Conservation (phyloP, 2,797 vertebrate genomes). For the Gambusia yucatana region DNA sequence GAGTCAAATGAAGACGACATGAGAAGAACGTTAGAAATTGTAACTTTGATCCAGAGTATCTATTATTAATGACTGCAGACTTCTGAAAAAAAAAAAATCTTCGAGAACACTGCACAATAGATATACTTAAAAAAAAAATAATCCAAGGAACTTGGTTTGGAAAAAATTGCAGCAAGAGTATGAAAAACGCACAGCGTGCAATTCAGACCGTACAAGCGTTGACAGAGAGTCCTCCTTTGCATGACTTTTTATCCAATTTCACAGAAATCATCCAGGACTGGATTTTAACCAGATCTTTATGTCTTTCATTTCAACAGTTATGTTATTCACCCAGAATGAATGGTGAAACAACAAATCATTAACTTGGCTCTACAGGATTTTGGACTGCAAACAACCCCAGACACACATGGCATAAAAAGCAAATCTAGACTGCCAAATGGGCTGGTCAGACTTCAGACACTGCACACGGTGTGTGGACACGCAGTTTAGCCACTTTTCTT, state of each 20-base stretch:
- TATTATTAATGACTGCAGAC: background rate
- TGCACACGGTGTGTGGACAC: background rate
- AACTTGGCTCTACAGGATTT: background rate
- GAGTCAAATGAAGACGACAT: background rate
- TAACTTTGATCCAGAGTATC: conserved; percentile 3
- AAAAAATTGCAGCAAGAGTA: background rate
- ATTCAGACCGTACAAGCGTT: conserved; percentile 81
- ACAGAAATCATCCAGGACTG: background rate
- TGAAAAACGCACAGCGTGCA: background rate
- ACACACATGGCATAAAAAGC: background rate
- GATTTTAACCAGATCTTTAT: background rate
- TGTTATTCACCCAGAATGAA: background rate
- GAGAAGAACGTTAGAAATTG: background rate
- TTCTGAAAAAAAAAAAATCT: background rate
- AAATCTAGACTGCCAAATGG: background rate
- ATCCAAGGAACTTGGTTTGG: background rate
- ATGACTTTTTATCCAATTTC: conserved; percentile 69
- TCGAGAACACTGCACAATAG: background rate
- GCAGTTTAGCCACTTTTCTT: background rate
- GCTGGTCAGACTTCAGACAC: background rate
- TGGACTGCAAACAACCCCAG: background rate
- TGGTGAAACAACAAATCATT: background rate
- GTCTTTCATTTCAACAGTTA: background rate
- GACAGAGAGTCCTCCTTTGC: conserved; percentile 81
- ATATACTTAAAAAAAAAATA: background rate